These are phyloP conservation scores for Eulemur mongoz DNA, from an alignment of 2,797 vertebrate species.

Conservation along the genomic window DNA sequence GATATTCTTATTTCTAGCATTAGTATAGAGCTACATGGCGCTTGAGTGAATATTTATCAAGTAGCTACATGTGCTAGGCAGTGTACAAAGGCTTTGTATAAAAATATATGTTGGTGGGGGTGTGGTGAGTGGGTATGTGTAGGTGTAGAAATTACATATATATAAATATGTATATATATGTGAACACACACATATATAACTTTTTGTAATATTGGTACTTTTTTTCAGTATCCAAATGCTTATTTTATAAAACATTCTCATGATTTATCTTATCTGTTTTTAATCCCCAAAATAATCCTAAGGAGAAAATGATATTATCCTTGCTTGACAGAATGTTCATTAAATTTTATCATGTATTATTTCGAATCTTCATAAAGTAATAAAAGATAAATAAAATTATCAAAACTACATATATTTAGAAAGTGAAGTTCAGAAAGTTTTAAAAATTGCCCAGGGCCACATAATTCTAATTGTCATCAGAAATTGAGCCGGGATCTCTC, in stretches of 20 bases:
- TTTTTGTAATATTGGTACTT: background rate
- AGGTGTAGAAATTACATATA: background rate
- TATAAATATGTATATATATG: background rate
- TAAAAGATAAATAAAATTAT: slow-evolving; percentile 5
- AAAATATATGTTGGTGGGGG: background rate
- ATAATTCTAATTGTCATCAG: background rate
- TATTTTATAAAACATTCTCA: background rate
- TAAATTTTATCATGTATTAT: slow-evolving; percentile 20
- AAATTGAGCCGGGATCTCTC: background rate
- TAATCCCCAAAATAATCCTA: background rate
- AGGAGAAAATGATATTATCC: background rate
- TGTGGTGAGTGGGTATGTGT: background rate
- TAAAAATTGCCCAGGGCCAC: background rate
- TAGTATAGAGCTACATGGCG: background rate
- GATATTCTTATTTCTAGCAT: background rate
- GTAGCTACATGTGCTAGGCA: background rate
- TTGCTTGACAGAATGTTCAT: background rate
- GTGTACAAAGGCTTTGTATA: background rate
- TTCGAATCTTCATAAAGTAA: background rate
- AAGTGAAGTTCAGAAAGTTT: background rate
- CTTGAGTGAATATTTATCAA: background rate
- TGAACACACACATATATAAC: background rate
- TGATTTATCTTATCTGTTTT: slow-evolving; percentile 25
- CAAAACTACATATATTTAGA: background rate
- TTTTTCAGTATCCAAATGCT: background rate